Percentiles rank a stretch among this genome's conserved stretches.
phyloP scores from a whole-genome alignment of 1,140 invertebrate species.

The Calephelis nemesis region DNA sequence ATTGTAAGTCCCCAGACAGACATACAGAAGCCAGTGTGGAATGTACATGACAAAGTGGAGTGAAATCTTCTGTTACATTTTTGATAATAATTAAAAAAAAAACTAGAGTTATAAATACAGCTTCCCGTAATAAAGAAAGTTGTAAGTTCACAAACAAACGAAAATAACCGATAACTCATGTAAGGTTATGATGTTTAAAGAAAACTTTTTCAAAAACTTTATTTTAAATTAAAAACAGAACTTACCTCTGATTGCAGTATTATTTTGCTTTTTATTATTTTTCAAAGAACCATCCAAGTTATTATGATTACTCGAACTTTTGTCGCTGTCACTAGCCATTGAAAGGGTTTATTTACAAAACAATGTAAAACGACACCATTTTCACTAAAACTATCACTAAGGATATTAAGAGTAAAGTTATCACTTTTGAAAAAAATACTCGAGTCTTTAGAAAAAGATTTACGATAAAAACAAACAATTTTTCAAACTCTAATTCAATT shows the following conservation, averaged over 20 bases:
- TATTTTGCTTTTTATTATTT: constrained; percentile 60
- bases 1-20: no score
- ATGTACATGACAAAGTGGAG: no score
- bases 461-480: constrained; percentile 26
- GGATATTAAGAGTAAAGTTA: no score
- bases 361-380: constrained; percentile 8
- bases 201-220: not conserved
- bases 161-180: not conserved
- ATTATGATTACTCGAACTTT: constrained; percentile 65
- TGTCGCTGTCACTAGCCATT: constrained; percentile 77
- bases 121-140: not conserved
- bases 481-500: constrained; percentile 23
- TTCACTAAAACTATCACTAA: not conserved
- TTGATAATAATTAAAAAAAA: no score
- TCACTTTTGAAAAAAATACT: constrained; percentile 6
- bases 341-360: constrained; percentile 49
- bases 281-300: constrained; percentile 69
- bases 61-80: no score
- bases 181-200: not conserved
- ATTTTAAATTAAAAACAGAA: constrained; percentile 4
- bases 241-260: constrained; percentile 56
- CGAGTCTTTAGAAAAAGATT: constrained; percentile 27
- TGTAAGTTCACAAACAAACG: not conserved
- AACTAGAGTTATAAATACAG: no score
- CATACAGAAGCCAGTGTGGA: no score